A percentile compares a stretch with the other conserved stretches of the same genome.
Evolutionary conservation across 1,140 invertebrate species (phyloP).

Genomic region (Rhagoletis pomonella): DNA sequence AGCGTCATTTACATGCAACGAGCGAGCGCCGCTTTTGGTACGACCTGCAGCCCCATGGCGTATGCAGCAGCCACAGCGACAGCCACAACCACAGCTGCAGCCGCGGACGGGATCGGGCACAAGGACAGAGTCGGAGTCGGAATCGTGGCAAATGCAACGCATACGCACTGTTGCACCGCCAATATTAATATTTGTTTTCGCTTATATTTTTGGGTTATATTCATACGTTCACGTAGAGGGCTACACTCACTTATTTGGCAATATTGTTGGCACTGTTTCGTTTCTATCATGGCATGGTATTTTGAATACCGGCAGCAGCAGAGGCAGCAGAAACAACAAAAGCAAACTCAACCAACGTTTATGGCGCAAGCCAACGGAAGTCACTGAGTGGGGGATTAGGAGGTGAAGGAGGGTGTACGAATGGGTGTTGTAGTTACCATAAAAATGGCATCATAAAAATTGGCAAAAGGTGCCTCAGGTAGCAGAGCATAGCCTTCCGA

Average conservation of each 20-base stretch:
- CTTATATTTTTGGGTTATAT: conserved; percentile 36
- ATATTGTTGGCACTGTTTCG: conserved; percentile 12
- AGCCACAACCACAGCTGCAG: background rate
- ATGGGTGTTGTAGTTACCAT: background rate
- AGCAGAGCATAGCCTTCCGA: too few relatives aligned
- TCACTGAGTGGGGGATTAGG: too few relatives aligned
- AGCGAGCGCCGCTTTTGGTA: background rate
- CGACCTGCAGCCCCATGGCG: background rate
- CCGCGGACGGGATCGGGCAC: background rate
- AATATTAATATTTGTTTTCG: conserved; percentile 22
- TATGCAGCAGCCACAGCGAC: background rate
- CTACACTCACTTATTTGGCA: background rate
- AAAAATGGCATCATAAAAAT: background rate
- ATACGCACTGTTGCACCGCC: background rate
- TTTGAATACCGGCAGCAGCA: background rate
- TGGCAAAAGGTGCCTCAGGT: too few relatives aligned
- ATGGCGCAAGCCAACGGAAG: too few relatives aligned
- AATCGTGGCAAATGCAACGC: conserved; percentile 14
- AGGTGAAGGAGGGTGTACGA: too few relatives aligned
- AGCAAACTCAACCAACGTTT: too few relatives aligned
- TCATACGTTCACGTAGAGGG: background rate
- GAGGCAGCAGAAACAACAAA: background rate
- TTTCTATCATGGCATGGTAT: background rate
- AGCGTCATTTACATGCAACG: background rate
- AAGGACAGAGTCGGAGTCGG: too few relatives aligned